Evolutionary conservation across 2,888 invertebrate genomes (phyloP).

Genomic region (Andrena flavipes): DNA sequence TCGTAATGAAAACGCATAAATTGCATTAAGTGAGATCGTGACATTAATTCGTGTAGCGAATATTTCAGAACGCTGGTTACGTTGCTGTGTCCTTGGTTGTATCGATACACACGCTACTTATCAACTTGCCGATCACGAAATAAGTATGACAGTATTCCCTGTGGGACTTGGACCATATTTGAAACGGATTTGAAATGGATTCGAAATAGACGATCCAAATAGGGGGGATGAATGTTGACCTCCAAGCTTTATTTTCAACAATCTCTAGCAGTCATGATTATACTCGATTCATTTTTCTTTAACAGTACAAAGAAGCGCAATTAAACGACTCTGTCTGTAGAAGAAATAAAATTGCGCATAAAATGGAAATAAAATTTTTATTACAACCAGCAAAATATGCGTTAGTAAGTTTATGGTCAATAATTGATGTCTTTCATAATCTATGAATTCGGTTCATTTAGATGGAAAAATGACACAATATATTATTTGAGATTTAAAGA

Average conservation of each 20-base stretch:
- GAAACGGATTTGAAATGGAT: not conserved
- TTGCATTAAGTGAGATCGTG: not conserved
- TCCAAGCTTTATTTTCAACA: not conserved
- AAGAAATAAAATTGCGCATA: too few species aligned
- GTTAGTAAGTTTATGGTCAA: too few species aligned
- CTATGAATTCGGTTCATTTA: too few species aligned
- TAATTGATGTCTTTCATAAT: too few species aligned
- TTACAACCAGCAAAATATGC: too few species aligned
- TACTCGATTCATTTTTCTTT: too few species aligned
- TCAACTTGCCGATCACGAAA: not conserved
- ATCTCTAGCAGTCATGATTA: not conserved
- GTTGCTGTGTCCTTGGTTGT: not conserved
- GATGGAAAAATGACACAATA: too few species aligned
- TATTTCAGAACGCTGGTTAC: not conserved
- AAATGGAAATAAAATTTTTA: too few species aligned
- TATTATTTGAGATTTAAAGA: not conserved
- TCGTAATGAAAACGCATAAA: not conserved
- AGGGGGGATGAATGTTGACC: not conserved
- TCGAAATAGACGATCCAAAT: not conserved
- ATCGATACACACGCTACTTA: slow-evolving; percentile 2
- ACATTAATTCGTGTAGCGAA: not conserved
- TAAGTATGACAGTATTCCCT: not conserved
- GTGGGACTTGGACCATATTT: not conserved
- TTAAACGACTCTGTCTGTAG: too few species aligned
- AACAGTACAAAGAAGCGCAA: too few species aligned